Evolutionary conservation across 2,797 vertebrate genomes (phyloP), one percentile per base, ranked within the genome.

Genomic region (Fistularia tabacaria): DNA sequence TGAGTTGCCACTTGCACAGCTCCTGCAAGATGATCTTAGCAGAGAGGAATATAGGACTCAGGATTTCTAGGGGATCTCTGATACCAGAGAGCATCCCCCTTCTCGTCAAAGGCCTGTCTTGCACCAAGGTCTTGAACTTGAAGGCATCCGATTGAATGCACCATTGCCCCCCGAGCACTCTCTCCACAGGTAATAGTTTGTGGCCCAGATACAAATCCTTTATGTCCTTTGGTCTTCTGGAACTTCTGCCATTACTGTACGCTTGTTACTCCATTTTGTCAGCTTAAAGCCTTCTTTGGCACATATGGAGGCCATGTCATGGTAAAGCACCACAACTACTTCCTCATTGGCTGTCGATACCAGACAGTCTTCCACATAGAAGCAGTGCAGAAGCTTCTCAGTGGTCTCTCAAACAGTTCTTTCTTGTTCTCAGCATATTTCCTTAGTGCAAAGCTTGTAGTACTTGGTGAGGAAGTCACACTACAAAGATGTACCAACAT

Each of bases 311-410:
- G 14, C 10, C 8, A 38, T 13, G 13, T 1, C 7, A 9, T n/a
- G n/a, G n/a, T n/a, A n/a, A n/a, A 15, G 7, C 13, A n/a, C 7
- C 38, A 40, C 14, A 8, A 13, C 49, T 10, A 40, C 1, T 6
- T 3, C n/a, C 14, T 40, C 38, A 6, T n/a, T 14, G 3, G 12
- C n/a, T 9, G 14, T 13, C 15, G 38, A 51, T 9, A 37, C 12
- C 14, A 51, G 9, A 41, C 38, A 51, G 12, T 51, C 38, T 14
- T 51, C 38, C 5, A 51, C 38, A 10, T 51, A 51, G 38, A 51
- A 15, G 12, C 12, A 40, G 8, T 39, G 38, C 10, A 15, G 1
- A 6, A 40, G 10, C 6, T 9, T 40, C 4, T 13, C 37, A 13
- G 9, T 10, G 12, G 8, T 7, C 7, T 40, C 8, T 12, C n/a